Evolutionary conservation across 2,113 vertebrate genomes (phyloP).

Genomic region (Macrotis lagotis): DNA sequence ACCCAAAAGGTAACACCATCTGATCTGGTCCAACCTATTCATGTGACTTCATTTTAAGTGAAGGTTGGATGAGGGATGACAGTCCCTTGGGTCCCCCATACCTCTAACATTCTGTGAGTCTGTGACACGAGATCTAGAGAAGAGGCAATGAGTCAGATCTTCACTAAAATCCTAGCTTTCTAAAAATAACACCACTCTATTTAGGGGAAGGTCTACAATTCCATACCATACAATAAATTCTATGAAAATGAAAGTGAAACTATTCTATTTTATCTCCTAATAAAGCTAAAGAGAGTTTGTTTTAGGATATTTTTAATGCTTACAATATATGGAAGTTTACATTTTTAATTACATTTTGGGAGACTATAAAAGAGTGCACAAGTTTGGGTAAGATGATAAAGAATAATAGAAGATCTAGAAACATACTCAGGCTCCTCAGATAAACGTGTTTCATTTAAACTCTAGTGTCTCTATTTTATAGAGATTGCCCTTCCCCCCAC

Average conservation of each 20-base stretch:
- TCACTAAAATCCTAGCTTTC: not conserved
- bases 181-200: not conserved
- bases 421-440: not conserved
- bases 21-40: not conserved
- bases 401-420: not conserved
- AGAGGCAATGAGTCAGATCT: not conserved
- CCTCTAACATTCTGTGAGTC: not conserved
- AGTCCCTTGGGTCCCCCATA: not conserved
- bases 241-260: not conserved
- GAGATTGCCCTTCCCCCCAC: not conserved
- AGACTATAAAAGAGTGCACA: not conserved
- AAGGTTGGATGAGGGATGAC: not conserved
- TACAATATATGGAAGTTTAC: not conserved
- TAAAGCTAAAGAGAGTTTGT: not conserved
- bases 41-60: not conserved
- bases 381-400: not conserved
- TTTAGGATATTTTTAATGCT: not conserved
- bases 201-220: not conserved
- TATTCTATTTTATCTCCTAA: fast-evolving
- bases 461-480: not conserved
- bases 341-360: not conserved
- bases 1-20: not conserved
- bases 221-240: not conserved
- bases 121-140: not conserved
- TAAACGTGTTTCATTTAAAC: not conserved